phyloP scores from a whole-genome alignment of 2,888 invertebrate species.

The Apodemia duryi region DNA sequence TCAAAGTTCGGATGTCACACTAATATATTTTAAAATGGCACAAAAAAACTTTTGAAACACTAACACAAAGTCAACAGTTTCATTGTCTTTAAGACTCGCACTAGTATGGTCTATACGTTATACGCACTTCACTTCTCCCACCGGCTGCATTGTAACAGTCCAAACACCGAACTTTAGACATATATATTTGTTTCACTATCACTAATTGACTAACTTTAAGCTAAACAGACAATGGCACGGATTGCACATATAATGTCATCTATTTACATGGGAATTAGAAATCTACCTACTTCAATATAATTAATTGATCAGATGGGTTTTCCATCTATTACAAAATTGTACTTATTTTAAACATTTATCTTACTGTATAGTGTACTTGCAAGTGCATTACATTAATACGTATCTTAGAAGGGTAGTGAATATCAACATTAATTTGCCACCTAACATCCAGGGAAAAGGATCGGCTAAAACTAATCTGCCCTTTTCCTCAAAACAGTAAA shows the following conservation, averaged over 20 bases:
- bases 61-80: constrained; percentile 77
- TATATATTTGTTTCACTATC: constrained; percentile 31
- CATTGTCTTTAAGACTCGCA: constrained; percentile 46
- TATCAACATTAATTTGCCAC: constrained; percentile 32
- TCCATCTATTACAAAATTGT: constrained; percentile 52
- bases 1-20: constrained; percentile 79
- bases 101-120: constrained; percentile 33
- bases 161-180: constrained; percentile 40
- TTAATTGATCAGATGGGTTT: constrained; percentile 57
- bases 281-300: constrained; percentile 51
- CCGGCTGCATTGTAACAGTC: constrained; percentile 35
- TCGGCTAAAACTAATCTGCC: constrained; percentile 30
- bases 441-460: constrained; percentile 21
- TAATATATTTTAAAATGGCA: constrained; percentile 77
- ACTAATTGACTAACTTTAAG: constrained; percentile 73
- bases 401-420: constrained; percentile 63
- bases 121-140: constrained; percentile 43
- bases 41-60: constrained; percentile 78
- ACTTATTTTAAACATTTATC: constrained; percentile 65
- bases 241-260: constrained; percentile 70
- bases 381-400: constrained; percentile 62
- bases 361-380: constrained; percentile 59
- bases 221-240: constrained; percentile 78
- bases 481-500: constrained; percentile 29
- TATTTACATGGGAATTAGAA: constrained; percentile 69